phyloP scores from a whole-genome alignment of 2,888 invertebrate species.

The Agriopis marginaria region DNA sequence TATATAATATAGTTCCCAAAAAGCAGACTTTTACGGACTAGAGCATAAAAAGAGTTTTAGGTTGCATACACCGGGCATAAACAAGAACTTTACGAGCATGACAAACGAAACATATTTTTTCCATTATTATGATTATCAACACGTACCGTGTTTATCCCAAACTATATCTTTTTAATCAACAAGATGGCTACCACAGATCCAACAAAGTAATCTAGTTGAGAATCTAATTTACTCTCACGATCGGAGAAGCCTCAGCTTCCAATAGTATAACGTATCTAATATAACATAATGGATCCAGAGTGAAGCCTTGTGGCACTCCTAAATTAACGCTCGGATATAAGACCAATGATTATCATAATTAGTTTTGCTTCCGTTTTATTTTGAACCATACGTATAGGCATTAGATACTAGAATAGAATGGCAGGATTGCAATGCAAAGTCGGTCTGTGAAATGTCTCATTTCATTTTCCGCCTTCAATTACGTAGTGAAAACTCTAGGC shows the following conservation, averaged over 20 bases:
- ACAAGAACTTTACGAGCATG: too few species aligned
- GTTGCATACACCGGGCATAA: too few species aligned
- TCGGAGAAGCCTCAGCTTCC: constrained; percentile 19
- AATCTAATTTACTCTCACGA: constrained; percentile 31
- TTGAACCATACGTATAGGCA: constrained; percentile 2
- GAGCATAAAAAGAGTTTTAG: too few species aligned
- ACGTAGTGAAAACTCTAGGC: constrained; percentile 37
- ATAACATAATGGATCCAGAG: constrained; percentile 29
- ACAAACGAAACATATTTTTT: too few species aligned
- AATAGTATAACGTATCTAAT: constrained; percentile 27
- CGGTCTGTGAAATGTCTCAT: constrained; percentile 32
- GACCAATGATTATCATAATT: constrained; percentile 33
- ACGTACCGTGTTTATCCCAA: constrained; percentile 2
- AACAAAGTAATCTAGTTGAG: constrained; percentile 19
- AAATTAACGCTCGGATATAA: constrained; percentile 36
- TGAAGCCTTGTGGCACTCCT: constrained; percentile 30
- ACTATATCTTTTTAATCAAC: constrained; percentile 14
- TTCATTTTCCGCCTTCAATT: constrained; percentile 39
- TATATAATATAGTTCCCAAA: too few species aligned
- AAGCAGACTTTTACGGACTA: too few species aligned
- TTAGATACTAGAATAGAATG: constrained; percentile 17
- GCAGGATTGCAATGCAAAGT: constrained; percentile 17
- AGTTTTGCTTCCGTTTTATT: constrained; percentile 15
- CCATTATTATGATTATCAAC: neutral
- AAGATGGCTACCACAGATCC: constrained; percentile 17